phyloP scores from a whole-genome alignment of 2,113 vertebrate species.

The Alosa alosa region DNA sequence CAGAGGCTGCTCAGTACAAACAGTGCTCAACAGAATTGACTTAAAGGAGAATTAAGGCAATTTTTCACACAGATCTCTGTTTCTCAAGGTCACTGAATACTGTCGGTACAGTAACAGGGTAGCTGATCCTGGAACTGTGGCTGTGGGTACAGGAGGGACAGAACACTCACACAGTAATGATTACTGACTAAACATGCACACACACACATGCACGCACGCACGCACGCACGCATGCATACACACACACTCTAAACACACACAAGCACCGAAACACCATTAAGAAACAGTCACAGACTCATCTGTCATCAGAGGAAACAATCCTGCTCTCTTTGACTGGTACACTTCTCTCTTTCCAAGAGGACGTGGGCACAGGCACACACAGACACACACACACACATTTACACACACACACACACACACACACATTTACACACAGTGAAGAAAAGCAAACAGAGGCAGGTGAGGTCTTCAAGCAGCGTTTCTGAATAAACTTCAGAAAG shows the following conservation, averaged over 20 bases:
- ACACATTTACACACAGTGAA: background rate
- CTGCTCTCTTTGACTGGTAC: background rate
- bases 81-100: too few species aligned
- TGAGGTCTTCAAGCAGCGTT: conserved; percentile 30
- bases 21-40: too few species aligned
- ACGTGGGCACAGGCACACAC: background rate
- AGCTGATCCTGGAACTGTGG: background rate
- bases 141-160: too few species aligned
- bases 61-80: too few species aligned
- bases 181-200: background rate
- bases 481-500: conserved; percentile 19
- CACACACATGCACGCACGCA: background rate
- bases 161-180: too few species aligned
- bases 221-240: background rate
- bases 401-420: background rate
- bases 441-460: conserved; percentile 36
- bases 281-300: background rate
- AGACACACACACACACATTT: background rate
- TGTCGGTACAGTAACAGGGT: too few species aligned
- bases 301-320: background rate
- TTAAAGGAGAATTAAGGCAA: too few species aligned
- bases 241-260: background rate
- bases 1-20: too few species aligned
- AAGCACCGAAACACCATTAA: background rate
- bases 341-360: background rate